Conservation (phyloP, 2,113 vertebrate genomes). For the Oxygymnocypris stewartii region DNA sequence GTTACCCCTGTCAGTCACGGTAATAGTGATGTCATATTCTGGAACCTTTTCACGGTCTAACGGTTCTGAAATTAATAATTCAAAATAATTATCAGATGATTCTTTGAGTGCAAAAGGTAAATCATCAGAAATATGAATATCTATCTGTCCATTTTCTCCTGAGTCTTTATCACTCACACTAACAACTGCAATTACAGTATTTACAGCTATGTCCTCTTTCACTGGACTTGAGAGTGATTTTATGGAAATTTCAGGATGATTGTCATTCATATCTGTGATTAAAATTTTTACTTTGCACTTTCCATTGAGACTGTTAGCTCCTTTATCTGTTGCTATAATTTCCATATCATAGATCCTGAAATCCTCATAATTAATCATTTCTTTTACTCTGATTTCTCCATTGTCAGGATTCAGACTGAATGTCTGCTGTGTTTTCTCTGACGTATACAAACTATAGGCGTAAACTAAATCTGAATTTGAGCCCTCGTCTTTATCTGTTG, state of each 20-base stretch:
- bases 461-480: conserved; percentile 61
- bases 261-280: conserved; percentile 56
- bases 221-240: conserved; percentile 55
- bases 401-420: conserved; percentile 67
- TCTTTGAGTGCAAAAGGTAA: conserved; percentile 56
- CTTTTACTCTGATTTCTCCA: conserved; percentile 73
- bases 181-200: conserved; percentile 57
- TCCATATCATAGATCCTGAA: conserved; percentile 68
- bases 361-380: conserved; percentile 70
- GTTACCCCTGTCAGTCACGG: conserved; percentile 59
- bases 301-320: conserved; percentile 38
- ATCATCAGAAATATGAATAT: conserved; percentile 55
- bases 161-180: conserved; percentile 66
- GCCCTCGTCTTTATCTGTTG: conserved; percentile 74
- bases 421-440: conserved; percentile 51
- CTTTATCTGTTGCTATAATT: conserved; percentile 68
- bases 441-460: conserved; percentile 43
- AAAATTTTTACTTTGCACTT: conserved; percentile 51
- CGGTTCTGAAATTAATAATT: conserved; percentile 54
- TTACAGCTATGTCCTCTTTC: conserved; percentile 53
- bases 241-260: conserved; percentile 53
- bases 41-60: conserved; percentile 60
- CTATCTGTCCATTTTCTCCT: conserved; percentile 69
- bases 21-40: conserved; percentile 63
- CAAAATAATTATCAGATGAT: conserved; percentile 55